Evolutionary conservation across 2,113 vertebrate genomes (phyloP).

Genomic region (Nycticorax nycticorax): DNA sequence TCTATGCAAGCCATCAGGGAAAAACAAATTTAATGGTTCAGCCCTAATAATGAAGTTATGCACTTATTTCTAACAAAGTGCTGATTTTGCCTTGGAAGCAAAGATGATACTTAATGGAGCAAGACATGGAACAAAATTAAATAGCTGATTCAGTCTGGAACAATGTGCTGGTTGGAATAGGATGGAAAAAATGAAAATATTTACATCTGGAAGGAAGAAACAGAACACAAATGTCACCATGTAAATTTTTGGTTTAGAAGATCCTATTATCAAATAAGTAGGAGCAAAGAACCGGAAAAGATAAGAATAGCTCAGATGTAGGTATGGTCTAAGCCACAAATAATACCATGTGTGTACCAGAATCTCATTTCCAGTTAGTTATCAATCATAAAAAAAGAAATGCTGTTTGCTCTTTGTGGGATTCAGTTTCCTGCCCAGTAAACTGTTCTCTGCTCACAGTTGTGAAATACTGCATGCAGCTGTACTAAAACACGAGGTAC

Average conservation of each 20-base stretch:
- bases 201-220: neutral
- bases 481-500: neutral
- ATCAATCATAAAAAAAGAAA: neutral
- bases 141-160: neutral
- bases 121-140: neutral
- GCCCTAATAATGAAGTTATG: neutral
- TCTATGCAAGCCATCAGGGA: neutral
- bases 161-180: neutral
- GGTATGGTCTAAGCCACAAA: neutral
- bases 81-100: neutral
- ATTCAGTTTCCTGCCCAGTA: neutral
- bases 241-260: neutral
- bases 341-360: neutral
- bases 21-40: neutral
- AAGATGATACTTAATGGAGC: neutral
- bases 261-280: neutral
- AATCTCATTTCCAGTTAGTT: neutral
- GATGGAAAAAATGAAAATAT: neutral
- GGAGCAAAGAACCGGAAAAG: rapidly evolving
- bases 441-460: neutral
- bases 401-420: neutral
- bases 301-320: neutral
- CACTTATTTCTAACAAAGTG: neutral
- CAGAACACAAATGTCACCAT: neutral
- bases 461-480: neutral